phyloP scores from a whole-genome alignment of 2,797 vertebrate species.

The Sitta carolinensis region DNA sequence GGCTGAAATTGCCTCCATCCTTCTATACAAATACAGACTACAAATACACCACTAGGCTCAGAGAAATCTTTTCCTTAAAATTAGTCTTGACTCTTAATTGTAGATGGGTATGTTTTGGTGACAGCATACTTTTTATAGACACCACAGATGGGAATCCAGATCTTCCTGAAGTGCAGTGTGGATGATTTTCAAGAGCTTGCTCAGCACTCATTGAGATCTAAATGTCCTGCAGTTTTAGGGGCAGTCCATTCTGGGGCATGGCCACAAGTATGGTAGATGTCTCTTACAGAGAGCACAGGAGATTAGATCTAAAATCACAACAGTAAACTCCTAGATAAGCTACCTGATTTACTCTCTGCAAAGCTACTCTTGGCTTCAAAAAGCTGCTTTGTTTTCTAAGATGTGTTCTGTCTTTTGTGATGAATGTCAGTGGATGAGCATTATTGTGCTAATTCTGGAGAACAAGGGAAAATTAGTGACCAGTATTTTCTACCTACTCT shows the following conservation, averaged over 20 bases:
- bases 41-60: background rate
- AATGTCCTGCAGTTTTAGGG: background rate
- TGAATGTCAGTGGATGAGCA: background rate
- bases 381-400: background rate
- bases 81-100: background rate
- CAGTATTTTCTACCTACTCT: slow-evolving; percentile 31
- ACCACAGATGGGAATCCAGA: background rate
- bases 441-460: background rate
- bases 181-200: background rate
- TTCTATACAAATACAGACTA: background rate
- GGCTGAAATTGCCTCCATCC: background rate
- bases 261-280: background rate
- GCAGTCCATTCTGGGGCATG: background rate
- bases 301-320: background rate
- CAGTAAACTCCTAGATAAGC: background rate
- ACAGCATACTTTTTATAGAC: background rate
- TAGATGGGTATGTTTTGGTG: background rate
- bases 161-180: background rate
- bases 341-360: background rate
- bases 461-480: slow-evolving; percentile 4
- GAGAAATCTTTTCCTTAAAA: background rate
- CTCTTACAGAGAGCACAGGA: background rate
- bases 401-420: background rate
- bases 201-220: background rate
- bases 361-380: background rate